A percentile compares a stretch with the other conserved stretches of the same genome.
These are phyloP conservation scores for Agraylea sexmaculata DNA, from an alignment of 1,140 invertebrate species.

Conservation along the genomic window DNA sequence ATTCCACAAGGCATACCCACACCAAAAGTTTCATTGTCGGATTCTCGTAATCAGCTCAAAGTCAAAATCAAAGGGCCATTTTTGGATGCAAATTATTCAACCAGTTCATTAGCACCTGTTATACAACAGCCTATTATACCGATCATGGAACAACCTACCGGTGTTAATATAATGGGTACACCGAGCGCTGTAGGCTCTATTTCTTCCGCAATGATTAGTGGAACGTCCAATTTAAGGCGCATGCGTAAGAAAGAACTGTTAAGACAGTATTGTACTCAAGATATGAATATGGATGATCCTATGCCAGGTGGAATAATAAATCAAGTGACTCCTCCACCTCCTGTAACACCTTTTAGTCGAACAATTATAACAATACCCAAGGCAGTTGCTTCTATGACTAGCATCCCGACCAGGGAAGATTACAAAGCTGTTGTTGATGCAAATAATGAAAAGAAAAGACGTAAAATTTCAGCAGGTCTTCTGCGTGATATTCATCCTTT, in stretches of 20 bases:
- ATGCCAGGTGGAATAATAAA: slow-evolving; percentile 34
- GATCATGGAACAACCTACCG: slow-evolving; percentile 36
- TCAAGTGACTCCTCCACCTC: slow-evolving; percentile 39
- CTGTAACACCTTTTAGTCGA: slow-evolving; percentile 50
- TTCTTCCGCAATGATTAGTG: slow-evolving; percentile 33
- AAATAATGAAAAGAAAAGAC: slow-evolving; percentile 55
- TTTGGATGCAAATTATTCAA: slow-evolving; percentile 60
- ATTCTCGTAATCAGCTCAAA: slow-evolving; percentile 73
- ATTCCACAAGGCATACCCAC: slow-evolving; percentile 39
- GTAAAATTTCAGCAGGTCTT: slow-evolving; percentile 42
- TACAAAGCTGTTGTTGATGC: slow-evolving; percentile 55
- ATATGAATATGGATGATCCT: slow-evolving; percentile 71
- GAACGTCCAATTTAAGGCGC: slow-evolving; percentile 62
- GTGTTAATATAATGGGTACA: slow-evolving; percentile 23
- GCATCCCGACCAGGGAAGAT: slow-evolving; percentile 70
- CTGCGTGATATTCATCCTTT: slow-evolving; percentile 45
- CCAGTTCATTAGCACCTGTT: slow-evolving; percentile 36
- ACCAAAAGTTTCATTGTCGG: slow-evolving; percentile 55
- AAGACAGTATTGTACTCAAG: slow-evolving; percentile 73
- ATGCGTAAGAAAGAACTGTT: slow-evolving; percentile 85
- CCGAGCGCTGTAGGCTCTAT: slow-evolving; percentile 24
- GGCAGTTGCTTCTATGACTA: slow-evolving; percentile 75
- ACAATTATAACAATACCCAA: slow-evolving; percentile 74
- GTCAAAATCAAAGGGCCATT: slow-evolving; percentile 86
- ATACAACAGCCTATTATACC: slow-evolving; percentile 44